Evolutionary conservation across 1,140 invertebrate genomes (phyloP), one percentile per base, ranked within the genome.

Genomic region (Drusus annulatus): DNA sequence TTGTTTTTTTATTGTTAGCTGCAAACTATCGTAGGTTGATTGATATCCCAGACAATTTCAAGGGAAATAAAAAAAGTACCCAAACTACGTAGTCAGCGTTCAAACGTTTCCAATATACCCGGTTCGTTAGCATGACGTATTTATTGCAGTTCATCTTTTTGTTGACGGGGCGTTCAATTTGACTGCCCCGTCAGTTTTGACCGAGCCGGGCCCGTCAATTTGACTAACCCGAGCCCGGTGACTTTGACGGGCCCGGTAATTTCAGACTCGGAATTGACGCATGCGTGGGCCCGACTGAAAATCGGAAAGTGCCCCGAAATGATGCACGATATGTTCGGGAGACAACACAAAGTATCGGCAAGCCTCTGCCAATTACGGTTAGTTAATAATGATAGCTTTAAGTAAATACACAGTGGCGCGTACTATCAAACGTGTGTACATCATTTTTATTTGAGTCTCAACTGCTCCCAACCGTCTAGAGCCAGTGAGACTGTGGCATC

Each of bases 91-190:
- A 45, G 36, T 45, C 36, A 45, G 8, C 10, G 36, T 45, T 13
- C 36, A 45, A 45, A 45, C 36, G 36, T 7, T 45, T 45, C 36
- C 36, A 60, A 60, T 21, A 8, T 8, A 60, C 16, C 17, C 19
- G 25, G 16, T 28, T 23, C 28, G 54, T 76, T 60, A 15, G 23
- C 28, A 36, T 16, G 74, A 76, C 13, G 28, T 54, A 76, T 76
- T 76, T 76, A 76, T 63, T 31, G 25, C 28, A 25, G 54, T 63
- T 36, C 58, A 63, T 76, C 74, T 63, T 76, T 19, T 62, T 76
- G 56, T 60, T 76, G 74, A 76, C 21, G 74, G 25, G n/a, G 74
- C n/a, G 56, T 45, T 45, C 36, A 13, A 45, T 45, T 45, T 45
- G 36, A 45, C 36, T 45, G 36, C 36, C 36, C 6, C 74, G 74